Evolutionary conservation across 2,113 vertebrate genomes (phyloP), one percentile per base, ranked within the genome.

Genomic region (Bucco capensis): DNA sequence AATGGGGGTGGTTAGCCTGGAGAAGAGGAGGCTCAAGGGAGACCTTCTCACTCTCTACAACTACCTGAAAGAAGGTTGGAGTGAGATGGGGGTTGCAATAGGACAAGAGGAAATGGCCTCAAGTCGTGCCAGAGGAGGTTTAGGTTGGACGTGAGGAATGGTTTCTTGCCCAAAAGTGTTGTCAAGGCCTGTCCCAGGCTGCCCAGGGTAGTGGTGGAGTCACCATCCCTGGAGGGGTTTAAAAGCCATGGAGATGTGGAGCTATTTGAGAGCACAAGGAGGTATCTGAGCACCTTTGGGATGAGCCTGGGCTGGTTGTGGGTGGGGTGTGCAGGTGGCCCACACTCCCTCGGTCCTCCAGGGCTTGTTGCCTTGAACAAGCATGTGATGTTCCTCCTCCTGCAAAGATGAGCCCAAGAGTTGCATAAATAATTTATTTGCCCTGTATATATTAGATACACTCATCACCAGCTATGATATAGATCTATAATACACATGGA

Each of bases 391-490:
- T 12, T 58, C 40, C n/a, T 82, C 44, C 33, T 47, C 46, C 40
- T 49, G 25, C 67, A 91, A 42, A 65, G 73, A 86, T 1, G 18
- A 92, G 58, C 54, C 84, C 61, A 2, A 14, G 42, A 24, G 22
- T 30, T 31, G 19, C 70, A 92, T 84, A 82, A 93, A 94, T 92
- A 60, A 90, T 88, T 88, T 89, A 92, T 93, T 93, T 83, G 35
- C 50, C 67, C 73, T 2, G 15, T 51, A 74, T 88, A 75, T 44
- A 92, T 86, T 62, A 83, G 42, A 77, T 77, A 62, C 4, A 0
- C 60, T 46, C 33, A 0, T 40, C 10, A 31, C 16, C 67, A 30
- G 67, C 71, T 86, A 38, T 86, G 73, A 12, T 74, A 72, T 89
- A 81, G 2, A 23, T n/a, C 5, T 42, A 38, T 69, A 8, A 31